Conservation (phyloP, 2,888 invertebrate species). For the Corbicula japonica region DNA sequence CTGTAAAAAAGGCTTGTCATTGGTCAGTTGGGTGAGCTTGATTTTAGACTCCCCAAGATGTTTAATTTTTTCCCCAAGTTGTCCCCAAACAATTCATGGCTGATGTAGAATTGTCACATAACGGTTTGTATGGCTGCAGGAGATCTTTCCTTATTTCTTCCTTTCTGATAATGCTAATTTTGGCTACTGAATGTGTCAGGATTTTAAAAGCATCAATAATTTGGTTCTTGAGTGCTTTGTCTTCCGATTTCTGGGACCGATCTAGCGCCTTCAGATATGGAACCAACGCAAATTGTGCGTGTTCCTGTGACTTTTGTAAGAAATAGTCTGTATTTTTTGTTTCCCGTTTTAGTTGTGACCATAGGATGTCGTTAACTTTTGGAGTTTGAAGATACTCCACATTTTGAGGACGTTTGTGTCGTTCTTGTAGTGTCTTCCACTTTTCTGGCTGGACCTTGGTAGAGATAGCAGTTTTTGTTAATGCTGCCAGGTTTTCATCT, state of each 20-base stretch:
- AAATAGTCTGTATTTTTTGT: slow-evolving; percentile 6
- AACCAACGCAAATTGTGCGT: background rate
- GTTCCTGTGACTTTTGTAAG: slow-evolving; percentile 6
- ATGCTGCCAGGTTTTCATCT: too few species aligned
- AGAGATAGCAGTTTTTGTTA: slow-evolving; percentile 3
- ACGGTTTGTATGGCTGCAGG: too few species aligned
- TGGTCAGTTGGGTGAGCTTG: too few species aligned
- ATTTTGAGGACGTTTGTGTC: slow-evolving; percentile 30
- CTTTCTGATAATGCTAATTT: too few species aligned
- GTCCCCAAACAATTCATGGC: too few species aligned
- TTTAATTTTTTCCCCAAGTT: too few species aligned
- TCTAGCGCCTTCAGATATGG: slow-evolving; percentile 13
- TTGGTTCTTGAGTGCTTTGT: background rate
- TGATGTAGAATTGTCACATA: too few species aligned
- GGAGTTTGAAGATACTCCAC: slow-evolving; percentile 27
- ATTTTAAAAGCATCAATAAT: slow-evolving; percentile 22
- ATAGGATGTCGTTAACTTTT: slow-evolving; percentile 24
- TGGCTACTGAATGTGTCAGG: background rate
- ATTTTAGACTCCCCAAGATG: too few species aligned
- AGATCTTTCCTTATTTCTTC: too few species aligned
- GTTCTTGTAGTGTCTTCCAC: slow-evolving; percentile 8
- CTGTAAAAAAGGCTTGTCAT: too few species aligned
- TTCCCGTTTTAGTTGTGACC: slow-evolving; percentile 11
- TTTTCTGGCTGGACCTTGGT: slow-evolving; percentile 19
- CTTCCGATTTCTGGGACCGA: background rate